These are phyloP conservation scores for Drosophila lacicola DNA, from an alignment of 2,888 invertebrate species.

Conservation along the genomic window DNA sequence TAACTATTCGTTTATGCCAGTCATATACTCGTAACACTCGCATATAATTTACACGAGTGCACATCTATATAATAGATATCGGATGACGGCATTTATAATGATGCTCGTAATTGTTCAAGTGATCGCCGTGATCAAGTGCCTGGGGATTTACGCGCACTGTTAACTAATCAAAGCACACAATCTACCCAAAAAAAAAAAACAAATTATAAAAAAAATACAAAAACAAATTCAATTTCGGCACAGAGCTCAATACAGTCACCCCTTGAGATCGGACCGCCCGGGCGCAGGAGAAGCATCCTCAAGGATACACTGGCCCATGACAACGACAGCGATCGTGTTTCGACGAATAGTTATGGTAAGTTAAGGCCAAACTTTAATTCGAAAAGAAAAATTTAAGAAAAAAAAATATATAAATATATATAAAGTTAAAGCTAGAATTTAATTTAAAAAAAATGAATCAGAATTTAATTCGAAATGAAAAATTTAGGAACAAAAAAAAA, in stretches of 20 bases:
- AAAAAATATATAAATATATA: not conserved
- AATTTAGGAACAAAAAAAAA: no score
- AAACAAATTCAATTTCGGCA: slow-evolving; percentile 5
- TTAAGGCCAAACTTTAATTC: not conserved
- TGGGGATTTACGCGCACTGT: slow-evolving; percentile 1
- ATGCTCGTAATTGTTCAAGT: slow-evolving; percentile 24
- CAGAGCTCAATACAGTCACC: slow-evolving; percentile 86
- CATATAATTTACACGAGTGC: not conserved
- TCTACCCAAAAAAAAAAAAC: not conserved
- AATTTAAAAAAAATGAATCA: not conserved
- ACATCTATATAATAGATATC: not conserved
- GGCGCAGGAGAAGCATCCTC: slow-evolving; percentile 89
- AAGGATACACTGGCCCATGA: slow-evolving; percentile 86
- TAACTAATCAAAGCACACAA: slow-evolving; percentile 4
- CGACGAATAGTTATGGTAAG: slow-evolving; percentile 84
- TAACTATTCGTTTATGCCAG: no score
- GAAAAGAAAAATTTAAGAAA: no score
- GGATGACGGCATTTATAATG: slow-evolving; percentile 43
- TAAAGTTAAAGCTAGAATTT: not conserved
- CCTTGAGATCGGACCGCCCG: slow-evolving; percentile 88
- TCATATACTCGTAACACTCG: not conserved
- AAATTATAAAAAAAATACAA: no score
- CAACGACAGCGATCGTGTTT: slow-evolving; percentile 84
- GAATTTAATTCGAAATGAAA: not conserved
- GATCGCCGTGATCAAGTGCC: slow-evolving; percentile 20